phyloP scores from a whole-genome alignment of 2,113 vertebrate species.

The Rhea pennata region DNA sequence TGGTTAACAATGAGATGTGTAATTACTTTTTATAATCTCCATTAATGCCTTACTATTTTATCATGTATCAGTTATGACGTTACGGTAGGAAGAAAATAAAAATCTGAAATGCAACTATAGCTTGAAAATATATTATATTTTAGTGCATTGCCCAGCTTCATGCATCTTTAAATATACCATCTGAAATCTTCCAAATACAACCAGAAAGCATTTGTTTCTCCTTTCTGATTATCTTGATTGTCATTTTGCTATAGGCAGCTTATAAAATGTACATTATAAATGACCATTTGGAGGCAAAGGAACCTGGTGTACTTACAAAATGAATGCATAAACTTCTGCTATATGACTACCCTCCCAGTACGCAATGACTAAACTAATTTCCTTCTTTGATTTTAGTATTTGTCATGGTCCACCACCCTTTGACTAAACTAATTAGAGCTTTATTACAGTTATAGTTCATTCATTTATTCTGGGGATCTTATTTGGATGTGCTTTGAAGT shows the following conservation, averaged over 20 bases:
- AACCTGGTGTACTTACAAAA: conserved; percentile 19
- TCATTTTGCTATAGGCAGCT: conserved; percentile 31
- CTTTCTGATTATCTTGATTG: conserved; percentile 6
- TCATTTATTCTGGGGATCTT: neutral
- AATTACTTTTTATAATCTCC: conserved; percentile 43
- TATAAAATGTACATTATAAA: neutral
- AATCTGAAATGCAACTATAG: neutral
- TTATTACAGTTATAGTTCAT: neutral
- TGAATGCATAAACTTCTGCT: neutral
- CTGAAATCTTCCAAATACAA: neutral
- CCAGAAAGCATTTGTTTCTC: neutral
- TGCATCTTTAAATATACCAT: neutral
- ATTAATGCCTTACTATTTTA: conserved; percentile 25
- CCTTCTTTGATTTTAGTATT: neutral
- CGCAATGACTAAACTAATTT: neutral
- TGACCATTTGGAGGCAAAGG: neutral
- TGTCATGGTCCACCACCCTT: neutral
- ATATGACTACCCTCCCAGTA: conserved; percentile 2
- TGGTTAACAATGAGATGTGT: neutral
- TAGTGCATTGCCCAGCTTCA: neutral
- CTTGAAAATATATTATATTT: neutral
- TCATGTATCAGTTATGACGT: neutral
- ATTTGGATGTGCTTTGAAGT: neutral
- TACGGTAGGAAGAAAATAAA: conserved; percentile 13
- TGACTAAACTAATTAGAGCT: neutral